A percentile compares a stretch with the other conserved stretches of the same genome.
phyloP scores from a whole-genome alignment of 1,140 invertebrate species.

The Vanessa tameamea region DNA sequence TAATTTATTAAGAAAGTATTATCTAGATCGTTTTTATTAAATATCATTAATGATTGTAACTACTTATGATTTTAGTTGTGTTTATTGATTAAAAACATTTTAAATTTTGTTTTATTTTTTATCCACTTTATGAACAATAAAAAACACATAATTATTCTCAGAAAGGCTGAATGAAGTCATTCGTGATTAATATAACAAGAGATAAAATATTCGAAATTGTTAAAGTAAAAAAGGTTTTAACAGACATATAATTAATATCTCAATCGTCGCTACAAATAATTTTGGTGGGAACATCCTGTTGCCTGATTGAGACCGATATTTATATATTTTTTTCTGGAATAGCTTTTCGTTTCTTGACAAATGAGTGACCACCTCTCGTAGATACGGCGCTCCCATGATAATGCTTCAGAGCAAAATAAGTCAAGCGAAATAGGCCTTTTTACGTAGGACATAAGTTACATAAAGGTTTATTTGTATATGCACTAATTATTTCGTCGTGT shows the following conservation, averaged over 20 bases:
- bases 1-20: no score
- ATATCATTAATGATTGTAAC: no score
- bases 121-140: no score
- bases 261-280: slow-evolving; percentile 31
- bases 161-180: slow-evolving; percentile 2
- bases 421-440: slow-evolving; percentile 2
- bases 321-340: slow-evolving; percentile 38
- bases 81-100: no score
- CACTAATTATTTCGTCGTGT: slow-evolving; percentile 22
- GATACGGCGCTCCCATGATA: slow-evolving; percentile 17
- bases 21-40: no score
- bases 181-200: neutral
- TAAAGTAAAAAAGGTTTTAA: slow-evolving; percentile 8
- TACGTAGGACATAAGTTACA: slow-evolving; percentile 10
- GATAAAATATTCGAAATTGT: neutral
- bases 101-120: no score
- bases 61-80: no score
- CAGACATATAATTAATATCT: slow-evolving; percentile 38
- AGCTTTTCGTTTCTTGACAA: slow-evolving; percentile 42
- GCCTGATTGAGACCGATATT: slow-evolving; percentile 30
- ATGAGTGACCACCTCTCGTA: slow-evolving; percentile 38
- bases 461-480: slow-evolving; percentile 14
- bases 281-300: slow-evolving; percentile 36
- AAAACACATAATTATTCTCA: neutral
- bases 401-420: slow-evolving; percentile 4